Evolutionary conservation across 1,140 invertebrate genomes (phyloP).

Genomic region (Leptopilina clavipes): DNA sequence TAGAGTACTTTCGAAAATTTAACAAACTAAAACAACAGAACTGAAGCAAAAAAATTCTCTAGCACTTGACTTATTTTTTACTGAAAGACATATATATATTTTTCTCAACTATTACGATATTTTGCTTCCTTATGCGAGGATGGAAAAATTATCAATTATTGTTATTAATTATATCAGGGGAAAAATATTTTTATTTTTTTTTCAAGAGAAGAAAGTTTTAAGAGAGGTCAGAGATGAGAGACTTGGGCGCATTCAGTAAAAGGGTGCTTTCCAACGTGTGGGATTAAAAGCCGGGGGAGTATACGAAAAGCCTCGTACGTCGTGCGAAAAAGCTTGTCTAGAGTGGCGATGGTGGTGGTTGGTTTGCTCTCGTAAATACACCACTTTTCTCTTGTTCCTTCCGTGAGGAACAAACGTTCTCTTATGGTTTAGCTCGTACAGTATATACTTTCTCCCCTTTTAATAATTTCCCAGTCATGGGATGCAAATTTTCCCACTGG

Average conservation of each 20-base stretch:
- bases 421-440: neutral
- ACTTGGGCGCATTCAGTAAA: neutral
- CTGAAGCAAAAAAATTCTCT: too few relatives aligned
- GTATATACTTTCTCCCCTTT: too few relatives aligned
- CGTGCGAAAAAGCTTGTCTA: conserved; percentile 26
- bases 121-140: too few relatives aligned
- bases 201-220: conserved; percentile 7
- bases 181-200: too few relatives aligned
- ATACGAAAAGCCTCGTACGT: conserved; percentile 27
- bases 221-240: neutral
- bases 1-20: too few relatives aligned
- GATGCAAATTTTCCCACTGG: too few relatives aligned
- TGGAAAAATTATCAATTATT: too few relatives aligned
- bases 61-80: too few relatives aligned
- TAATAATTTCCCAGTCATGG: too few relatives aligned
- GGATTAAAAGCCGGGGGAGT: conserved; percentile 19
- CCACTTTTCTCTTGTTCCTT: conserved; percentile 22
- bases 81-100: too few relatives aligned
- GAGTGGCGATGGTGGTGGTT: neutral
- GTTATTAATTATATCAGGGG: too few relatives aligned
- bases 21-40: conserved; percentile 24
- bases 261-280: conserved; percentile 19
- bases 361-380: conserved; percentile 19
- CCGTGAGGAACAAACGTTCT: neutral
- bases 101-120: too few relatives aligned